Evolutionary conservation across 2,888 invertebrate species (phyloP).

Genomic region (Hirtodrosophila confusa): DNA sequence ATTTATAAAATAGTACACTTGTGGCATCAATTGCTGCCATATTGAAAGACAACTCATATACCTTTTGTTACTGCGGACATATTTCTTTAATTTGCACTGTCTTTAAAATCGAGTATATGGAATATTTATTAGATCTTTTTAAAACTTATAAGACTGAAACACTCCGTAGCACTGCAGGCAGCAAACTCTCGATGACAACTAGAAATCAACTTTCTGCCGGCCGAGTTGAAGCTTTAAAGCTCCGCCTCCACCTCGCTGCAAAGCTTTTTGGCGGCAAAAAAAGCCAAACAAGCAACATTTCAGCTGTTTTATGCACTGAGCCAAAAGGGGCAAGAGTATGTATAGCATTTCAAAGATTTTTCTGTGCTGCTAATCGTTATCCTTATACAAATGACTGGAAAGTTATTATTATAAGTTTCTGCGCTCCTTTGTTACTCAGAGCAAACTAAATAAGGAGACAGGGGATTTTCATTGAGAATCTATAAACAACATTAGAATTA

Average conservation of each 20-base stretch:
- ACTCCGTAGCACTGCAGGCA: constrained; percentile 21
- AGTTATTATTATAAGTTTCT: too few relatives aligned
- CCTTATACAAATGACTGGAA: too few relatives aligned
- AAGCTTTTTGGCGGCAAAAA: constrained; percentile 40
- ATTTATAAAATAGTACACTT: constrained; percentile 17
- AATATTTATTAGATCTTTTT: constrained; percentile 13
- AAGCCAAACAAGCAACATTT: constrained; percentile 22
- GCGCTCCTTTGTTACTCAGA: too few relatives aligned
- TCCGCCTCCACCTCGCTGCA: constrained; percentile 7
- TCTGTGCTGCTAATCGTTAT: too few relatives aligned
- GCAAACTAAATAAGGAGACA: too few relatives aligned
- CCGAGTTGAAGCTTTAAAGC: constrained; percentile 41
- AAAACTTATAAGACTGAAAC: constrained; percentile 8
- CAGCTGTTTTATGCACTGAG: constrained; percentile 49
- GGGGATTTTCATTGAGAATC: too few relatives aligned
- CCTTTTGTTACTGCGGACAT: constrained; percentile 82
- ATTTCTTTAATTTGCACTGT: constrained; percentile 26
- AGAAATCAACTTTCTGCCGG: constrained; percentile 10
- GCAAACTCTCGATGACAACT: constrained; percentile 34
- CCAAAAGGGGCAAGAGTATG: constrained; percentile 1
- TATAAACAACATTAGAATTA: too few relatives aligned
- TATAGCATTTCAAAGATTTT: too few relatives aligned
- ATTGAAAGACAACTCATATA: constrained; percentile 8
- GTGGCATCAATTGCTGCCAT: background rate
- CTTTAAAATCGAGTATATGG: background rate